Evolutionary conservation across 2,888 invertebrate species (phyloP), one percentile per base, ranked within the genome.

Genomic region (Drosophila phalerata): DNA sequence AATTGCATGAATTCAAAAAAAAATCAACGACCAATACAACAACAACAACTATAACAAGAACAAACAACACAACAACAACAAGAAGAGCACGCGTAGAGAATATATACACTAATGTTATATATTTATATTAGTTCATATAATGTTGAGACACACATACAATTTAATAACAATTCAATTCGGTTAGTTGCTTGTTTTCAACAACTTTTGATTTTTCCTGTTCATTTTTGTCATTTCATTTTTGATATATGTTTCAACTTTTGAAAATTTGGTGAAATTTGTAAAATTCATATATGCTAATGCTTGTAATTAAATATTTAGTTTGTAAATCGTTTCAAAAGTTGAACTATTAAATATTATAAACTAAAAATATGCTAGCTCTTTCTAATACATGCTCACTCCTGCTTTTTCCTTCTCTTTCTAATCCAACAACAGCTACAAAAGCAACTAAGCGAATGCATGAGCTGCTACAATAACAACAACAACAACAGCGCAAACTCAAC

Each of bases 371-470:
- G 57, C 69, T 22, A 51, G 61, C 72, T 58, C 69, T 62, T 55
- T 74, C 67, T 75, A 74, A 74, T 70, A 48, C 40, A 65, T 76
- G 61, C 32, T 38, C 11, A 40, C 5, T 32, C 17, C 51, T 34
- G 22, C 56, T 47, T n/a, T 58, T 22, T 53, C 22, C 58, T 38
- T 61, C 55, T 67, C 61, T 71, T 32, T 68, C 43, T 52, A 25
- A 48, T 57, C 28, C 43, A 45, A 32, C 40, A 63, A 48, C 63
- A 57, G 30, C 63, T 56, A 63, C 63, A 73, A 74, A 69, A 79
- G 71, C 74, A 79, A 79, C 78, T 77, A 78, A 77, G 66, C 61
- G 70, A 70, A 58, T 47, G 48, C 43, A 43, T n/a, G 43, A 56
- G 51, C 52, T 37, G 17, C 49, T 48, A 51, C 52, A 40, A 38